Percentiles rank a stretch among this genome's conserved stretches.
phyloP scores from a whole-genome alignment of 2,888 invertebrate species.

The Anarsia innoxiella region DNA sequence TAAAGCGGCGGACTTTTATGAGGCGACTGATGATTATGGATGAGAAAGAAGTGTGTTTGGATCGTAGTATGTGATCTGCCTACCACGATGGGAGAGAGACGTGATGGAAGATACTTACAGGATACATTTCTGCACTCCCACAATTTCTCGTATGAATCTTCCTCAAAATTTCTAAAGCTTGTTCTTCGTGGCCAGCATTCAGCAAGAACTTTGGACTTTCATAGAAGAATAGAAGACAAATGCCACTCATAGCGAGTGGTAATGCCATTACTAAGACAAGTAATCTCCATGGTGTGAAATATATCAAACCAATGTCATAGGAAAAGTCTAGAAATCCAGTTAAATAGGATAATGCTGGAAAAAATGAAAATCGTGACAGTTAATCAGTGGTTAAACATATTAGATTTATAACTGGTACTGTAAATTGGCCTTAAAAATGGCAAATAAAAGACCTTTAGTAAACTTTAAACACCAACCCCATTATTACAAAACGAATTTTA shows the following conservation, averaged over 20 bases:
- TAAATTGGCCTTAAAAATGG: too few relatives aligned
- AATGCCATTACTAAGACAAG: slow-evolving; percentile 46
- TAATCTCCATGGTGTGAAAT: slow-evolving; percentile 38
- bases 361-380: slow-evolving; percentile 7
- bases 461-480: too few relatives aligned
- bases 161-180: slow-evolving; percentile 73
- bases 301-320: slow-evolving; percentile 25
- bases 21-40: not conserved
- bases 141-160: slow-evolving; percentile 74
- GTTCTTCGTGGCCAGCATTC: slow-evolving; percentile 70
- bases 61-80: too few relatives aligned
- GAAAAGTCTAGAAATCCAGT: slow-evolving; percentile 26
- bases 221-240: slow-evolving; percentile 67
- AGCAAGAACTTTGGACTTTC: slow-evolving; percentile 84
- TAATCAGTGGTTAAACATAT: too few relatives aligned
- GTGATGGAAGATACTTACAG: slow-evolving; percentile 1
- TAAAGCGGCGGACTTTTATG: not conserved
- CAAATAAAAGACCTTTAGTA: too few relatives aligned
- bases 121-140: not conserved
- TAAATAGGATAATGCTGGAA: slow-evolving; percentile 27
- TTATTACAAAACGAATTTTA: too few relatives aligned
- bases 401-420: too few relatives aligned
- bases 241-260: slow-evolving; percentile 72
- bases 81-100: too few relatives aligned
- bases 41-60: not conserved